Base-by-base conservation (phyloP, 2,113 vertebrate species). In the Scytalopus superciliaris region DNA sequence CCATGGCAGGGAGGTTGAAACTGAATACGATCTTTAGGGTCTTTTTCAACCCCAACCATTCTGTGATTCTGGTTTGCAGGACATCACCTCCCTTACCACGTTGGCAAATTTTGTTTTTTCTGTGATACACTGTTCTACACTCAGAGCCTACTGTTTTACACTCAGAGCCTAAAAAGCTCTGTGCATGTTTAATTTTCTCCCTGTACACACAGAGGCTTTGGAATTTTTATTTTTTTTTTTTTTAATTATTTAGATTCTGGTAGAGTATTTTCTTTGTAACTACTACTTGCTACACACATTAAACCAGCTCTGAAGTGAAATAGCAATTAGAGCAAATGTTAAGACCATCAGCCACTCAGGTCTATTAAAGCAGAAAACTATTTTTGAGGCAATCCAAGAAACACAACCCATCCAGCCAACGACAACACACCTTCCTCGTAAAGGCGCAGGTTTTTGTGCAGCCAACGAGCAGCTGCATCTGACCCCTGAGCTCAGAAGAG, bases 311-410 rank as follows among this genome's bases (percentile, higher is more conserved):
- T 90, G 73, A 92, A 84, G 83, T 87, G 75, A 59, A 82, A 70
- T 60, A 84, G 86, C 86, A 86, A 75, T 90, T 78, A 92, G 13
- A 90, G 53, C 57, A 62, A 92, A 93, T 8, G 63, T 39, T 90
- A 84, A 89, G 68, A 89, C 90, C 83, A 70, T 86, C 89, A 86
- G 83, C 60, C 91, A 77, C 80, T 78, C 83, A 86, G 86, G 80
- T 55, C 95, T 93, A 13, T 78, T 97, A 95, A 95, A 93, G 80
- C 83, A 84, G 80, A 95, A 78, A 85, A 88, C 45, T 84, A 88
- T 89, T 93, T 94, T 86, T 86, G 76, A 92, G 87, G 59, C 80
- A 89, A 39, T 94, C 95, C 95, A 96, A 96, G 86, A 93, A 94
- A 90, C 83, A 94, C 91, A 95, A 64, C 68, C 80, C 64, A 40